Evolutionary conservation across 2,888 invertebrate genomes (phyloP), one percentile per base, ranked within the genome.

Genomic region (Schizaphis graminum): DNA sequence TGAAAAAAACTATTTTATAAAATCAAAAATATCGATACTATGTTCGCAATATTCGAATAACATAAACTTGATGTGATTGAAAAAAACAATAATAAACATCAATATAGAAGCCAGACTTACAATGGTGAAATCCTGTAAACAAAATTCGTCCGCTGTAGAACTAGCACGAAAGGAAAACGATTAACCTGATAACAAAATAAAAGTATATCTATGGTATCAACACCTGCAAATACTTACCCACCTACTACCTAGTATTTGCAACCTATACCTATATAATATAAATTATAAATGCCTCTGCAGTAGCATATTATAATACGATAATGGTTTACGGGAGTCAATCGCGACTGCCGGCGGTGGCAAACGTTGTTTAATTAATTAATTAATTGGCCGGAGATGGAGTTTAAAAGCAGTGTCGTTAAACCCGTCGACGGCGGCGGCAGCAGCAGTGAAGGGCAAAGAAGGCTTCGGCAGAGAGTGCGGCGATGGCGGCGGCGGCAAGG

Each of bases 331-430:
- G 41, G 26, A 92, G 92, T 92, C 56, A 35, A 92, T 61, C 92
- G 87, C 49, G 26, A 53, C 47, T 35, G 87, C 87, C 56, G 56
- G 53, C 89, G 84, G 77, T n/a, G 61, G 88, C 93, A 44, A 93
- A 90, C 84, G n/a, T 90, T 35, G 89, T 93, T 90, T 90, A 85
- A 85, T 90, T 93, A 93, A 92, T 92, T 89, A 84, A 89, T 93
- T 89, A 93, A 93, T 93, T 85, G 89, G 89, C 89, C 57, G 35
- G 93, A 93, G 92, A 93, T 56, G 77, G 89, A 93, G 89, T 93
- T 93, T 93, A 89, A 89, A 89, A 89, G 56, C 93, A 57, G 89
- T 93, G 93, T 93, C 92, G 92, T 93, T 93, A 93, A 89, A 87
- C 61, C 28, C 56, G 44, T 21, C 89, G 41, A 35, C 44, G 47